phyloP scores from a whole-genome alignment of 2,113 vertebrate species.

The Peromyscus californicus region DNA sequence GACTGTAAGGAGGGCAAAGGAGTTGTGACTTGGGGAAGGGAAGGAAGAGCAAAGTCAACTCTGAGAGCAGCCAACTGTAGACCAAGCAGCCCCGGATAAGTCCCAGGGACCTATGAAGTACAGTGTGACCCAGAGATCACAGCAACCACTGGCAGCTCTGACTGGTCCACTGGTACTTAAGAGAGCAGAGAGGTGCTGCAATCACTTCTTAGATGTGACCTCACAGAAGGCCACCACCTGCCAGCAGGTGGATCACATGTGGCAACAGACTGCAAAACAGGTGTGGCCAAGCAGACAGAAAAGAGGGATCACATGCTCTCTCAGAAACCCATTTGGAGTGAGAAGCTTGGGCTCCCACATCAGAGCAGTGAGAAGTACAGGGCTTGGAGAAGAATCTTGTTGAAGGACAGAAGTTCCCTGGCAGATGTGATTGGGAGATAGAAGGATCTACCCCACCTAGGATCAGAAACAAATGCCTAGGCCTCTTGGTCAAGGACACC shows the following conservation, averaged over 20 bases:
- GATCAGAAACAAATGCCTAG: fast-evolving
- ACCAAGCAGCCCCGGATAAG: too few species aligned
- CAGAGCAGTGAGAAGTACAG: not conserved
- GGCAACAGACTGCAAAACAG: not conserved
- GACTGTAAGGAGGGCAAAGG: not conserved
- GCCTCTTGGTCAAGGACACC: fast-evolving
- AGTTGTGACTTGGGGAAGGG: not conserved
- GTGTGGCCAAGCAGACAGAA: not conserved
- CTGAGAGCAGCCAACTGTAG: not conserved
- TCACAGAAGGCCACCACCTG: too few species aligned
- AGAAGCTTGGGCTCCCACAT: too few species aligned
- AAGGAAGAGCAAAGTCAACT: not conserved
- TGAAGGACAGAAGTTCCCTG: fast-evolving
- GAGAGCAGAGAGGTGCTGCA: too few species aligned
- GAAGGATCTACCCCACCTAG: fast-evolving
- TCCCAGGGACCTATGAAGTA: too few species aligned
- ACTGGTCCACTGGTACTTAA: fast-evolving
- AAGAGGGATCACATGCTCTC: not conserved
- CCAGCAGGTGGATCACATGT: too few species aligned
- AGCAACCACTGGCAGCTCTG: fast-evolving
- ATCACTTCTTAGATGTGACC: not conserved
- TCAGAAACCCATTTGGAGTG: not conserved
- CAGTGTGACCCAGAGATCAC: not conserved
- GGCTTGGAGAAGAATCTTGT: too few species aligned
- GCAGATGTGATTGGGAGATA: too few species aligned